Evolutionary conservation across 1,140 invertebrate species (phyloP), one percentile per base, ranked within the genome.

Genomic region (Solenopsis fugax): DNA sequence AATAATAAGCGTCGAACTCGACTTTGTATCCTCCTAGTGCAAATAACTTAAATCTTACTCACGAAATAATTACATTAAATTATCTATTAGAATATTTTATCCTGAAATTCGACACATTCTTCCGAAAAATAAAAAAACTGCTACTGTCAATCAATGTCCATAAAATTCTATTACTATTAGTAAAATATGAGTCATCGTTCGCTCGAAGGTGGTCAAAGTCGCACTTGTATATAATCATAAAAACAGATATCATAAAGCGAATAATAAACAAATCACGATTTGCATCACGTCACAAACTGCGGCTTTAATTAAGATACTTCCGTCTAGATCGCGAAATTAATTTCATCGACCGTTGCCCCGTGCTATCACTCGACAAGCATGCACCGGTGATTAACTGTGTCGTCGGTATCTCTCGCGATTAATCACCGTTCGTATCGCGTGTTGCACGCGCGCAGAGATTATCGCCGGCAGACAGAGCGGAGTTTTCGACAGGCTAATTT

Each of bases 281-380:
- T 13, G 29, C 34, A 3, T 2, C 48, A 37, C 10, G 16, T 58
- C 34, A 41, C 24, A 10, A 60, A 84, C 34, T 12, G 10, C 0
- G 12, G 2, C 12, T 60, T 60, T 60, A 29, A 62, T 84, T 41
- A 34, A 81, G 37, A 71, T 56, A 12, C n/a, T 24, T 58, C 10
- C 18, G 41, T 73, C 18, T 24, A 37, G 52, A 48, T 34, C 24
- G 18, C 21, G 69, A 62, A 84, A 84, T 84, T 84, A 73, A 84
- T 84, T 62, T 37, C 12, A 10, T 34, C 41, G 54, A 84, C 67
- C 41, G 24, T 84, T 82, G 54, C 52, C 52, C 52, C 67, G 24
- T 48, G 24, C 54, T 29, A 75, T 84, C n/a, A 84, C 34, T 48
- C 67, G 29, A 16, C 69, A 50, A 75, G 58, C 54, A 73, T 29